These are phyloP conservation scores for Nephrotoma appendiculata DNA, from an alignment of 2,888 invertebrate species.

Conservation along the genomic window DNA sequence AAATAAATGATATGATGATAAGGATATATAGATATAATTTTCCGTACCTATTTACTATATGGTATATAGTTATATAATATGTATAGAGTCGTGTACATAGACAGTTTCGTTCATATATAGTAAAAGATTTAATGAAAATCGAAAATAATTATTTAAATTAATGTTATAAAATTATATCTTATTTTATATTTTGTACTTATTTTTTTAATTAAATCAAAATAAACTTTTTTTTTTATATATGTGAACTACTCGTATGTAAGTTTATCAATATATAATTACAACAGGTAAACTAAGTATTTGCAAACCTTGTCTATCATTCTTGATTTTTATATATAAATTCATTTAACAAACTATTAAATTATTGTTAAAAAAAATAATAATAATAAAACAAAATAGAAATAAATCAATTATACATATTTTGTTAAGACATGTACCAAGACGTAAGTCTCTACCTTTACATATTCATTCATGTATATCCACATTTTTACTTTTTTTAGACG, in stretches of 20 bases:
- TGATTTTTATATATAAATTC: background rate
- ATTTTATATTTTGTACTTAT: background rate
- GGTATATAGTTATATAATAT: background rate
- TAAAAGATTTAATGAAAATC: background rate
- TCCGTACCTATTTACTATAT: background rate
- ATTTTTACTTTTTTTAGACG: background rate
- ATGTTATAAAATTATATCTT: background rate
- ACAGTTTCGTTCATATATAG: background rate
- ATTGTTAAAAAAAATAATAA: background rate
- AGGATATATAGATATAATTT: background rate
- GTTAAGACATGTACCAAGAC: background rate
- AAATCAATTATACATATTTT: background rate
- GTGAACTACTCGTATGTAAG: background rate
- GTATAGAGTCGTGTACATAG: background rate
- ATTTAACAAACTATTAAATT: background rate
- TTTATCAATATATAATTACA: background rate
- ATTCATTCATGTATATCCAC: background rate
- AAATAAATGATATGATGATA: background rate
- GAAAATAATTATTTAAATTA: background rate
- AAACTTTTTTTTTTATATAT: background rate
- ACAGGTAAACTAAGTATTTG: background rate
- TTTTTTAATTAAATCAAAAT: background rate
- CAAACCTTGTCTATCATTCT: background rate
- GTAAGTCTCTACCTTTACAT: background rate
- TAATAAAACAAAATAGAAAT: background rate